Evolutionary conservation across 1,140 invertebrate genomes (phyloP), one percentile per base, ranked within the genome.

Genomic region (Drosophila asahinai): DNA sequence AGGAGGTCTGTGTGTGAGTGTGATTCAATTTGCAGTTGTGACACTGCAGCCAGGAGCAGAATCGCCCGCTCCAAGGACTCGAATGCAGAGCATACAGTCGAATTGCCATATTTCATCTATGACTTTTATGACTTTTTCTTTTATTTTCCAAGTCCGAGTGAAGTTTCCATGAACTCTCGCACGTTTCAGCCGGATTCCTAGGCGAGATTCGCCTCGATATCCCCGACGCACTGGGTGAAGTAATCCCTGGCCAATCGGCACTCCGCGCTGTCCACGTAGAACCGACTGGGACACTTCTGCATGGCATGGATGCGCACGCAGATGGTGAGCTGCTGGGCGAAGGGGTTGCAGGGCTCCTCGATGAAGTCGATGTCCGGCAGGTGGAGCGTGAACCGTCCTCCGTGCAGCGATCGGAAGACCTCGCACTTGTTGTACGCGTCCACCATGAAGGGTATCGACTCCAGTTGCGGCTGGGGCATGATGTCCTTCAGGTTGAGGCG

Each of bases 1-100:
- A 64, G 62, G 51, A 65, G 61, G 65, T 72, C 45, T 64, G 60
- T 66, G 57, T 73, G 48, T 77, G 64, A 51, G 77, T 55, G 81
- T 70, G 84, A 89, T 89, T 89, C 84, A 89, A 89, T 89, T 89
- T 89, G 86, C 84, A 89, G 84, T 89, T 87, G 75, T 78, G 81
- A 72, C 84, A 81, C 63, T 77, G 72, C 83, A 82, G 83, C 63
- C 68, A 64, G 27, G 40, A 83, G 55, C 14, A 62, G 47, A 55
- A 17, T 67, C 52, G 61, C 54, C 61, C 62, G 27, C 63, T 67
- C 43, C 59, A 33, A 48, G 64, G 40, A 38, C 65, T 30, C 19
- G 27, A 33, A 52, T 45, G 71, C 40, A 54, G 42, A 48, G 59
- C 59, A 59, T 43, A 70, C 77, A 89, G 84, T 71, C 86, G 84